Evolutionary conservation across 2,113 vertebrate genomes (phyloP).

Genomic region (Alectura lathami): DNA sequence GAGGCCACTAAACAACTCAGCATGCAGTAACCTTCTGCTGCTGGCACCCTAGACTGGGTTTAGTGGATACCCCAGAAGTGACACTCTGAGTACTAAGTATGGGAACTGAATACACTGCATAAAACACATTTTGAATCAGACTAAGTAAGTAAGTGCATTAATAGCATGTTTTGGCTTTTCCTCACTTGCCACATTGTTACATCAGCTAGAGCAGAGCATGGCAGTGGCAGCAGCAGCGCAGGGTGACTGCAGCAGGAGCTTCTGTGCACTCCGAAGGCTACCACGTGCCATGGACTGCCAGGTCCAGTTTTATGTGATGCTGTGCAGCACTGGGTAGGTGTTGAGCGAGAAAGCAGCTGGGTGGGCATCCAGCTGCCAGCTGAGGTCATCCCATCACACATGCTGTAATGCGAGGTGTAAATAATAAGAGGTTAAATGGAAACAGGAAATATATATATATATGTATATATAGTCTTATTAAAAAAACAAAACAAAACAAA

Average conservation of each 20-base stretch:
- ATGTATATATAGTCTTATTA: too few species aligned
- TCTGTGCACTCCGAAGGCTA: background rate
- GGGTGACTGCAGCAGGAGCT: background rate
- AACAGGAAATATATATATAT: too few species aligned
- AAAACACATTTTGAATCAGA: background rate
- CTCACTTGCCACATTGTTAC: background rate
- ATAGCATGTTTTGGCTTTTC: background rate
- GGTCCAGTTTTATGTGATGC: background rate
- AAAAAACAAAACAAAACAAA: too few species aligned
- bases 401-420: too few species aligned
- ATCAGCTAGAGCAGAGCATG: background rate
- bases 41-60: background rate
- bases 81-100: background rate
- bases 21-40: background rate
- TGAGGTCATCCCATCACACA: too few species aligned
- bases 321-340: background rate
- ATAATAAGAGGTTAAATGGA: too few species aligned
- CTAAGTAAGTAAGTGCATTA: background rate
- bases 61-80: background rate
- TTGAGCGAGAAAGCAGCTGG: background rate
- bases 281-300: background rate
- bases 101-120: background rate
- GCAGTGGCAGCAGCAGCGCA: background rate
- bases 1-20: background rate
- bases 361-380: too few species aligned